phyloP scores from a whole-genome alignment of 2,888 invertebrate species.

The Cosmia trapezina region DNA sequence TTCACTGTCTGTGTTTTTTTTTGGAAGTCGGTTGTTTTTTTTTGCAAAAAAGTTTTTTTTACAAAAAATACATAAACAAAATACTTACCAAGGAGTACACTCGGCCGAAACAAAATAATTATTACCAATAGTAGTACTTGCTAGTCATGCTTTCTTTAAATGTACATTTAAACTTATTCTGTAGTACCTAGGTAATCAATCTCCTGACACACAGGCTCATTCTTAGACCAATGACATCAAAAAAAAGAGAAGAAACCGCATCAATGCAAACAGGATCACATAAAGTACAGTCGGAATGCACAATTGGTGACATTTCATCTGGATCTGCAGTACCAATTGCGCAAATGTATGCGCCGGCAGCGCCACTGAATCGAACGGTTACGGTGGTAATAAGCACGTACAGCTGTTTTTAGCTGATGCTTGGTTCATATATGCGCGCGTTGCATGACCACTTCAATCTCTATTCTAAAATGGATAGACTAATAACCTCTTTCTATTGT shows the following conservation, averaged over 20 bases:
- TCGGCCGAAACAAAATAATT: neutral
- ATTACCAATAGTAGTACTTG: neutral
- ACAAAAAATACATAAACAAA: no score
- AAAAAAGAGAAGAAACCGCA: neutral
- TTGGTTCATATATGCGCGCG: neutral
- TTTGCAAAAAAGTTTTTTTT: no score
- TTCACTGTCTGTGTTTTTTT: no score
- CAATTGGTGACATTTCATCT: conserved; percentile 53
- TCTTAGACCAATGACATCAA: neutral
- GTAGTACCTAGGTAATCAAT: conserved; percentile 2
- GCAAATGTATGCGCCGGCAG: conserved; percentile 34
- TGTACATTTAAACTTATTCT: neutral
- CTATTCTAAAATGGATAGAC: neutral
- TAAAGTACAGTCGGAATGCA: conserved; percentile 61
- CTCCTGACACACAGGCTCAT: neutral
- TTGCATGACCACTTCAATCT: neutral
- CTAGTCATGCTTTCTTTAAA: no score
- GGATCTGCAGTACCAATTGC: conserved; percentile 53
- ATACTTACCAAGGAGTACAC: neutral
- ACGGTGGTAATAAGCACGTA: conserved; percentile 2
- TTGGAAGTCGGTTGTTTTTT: no score
- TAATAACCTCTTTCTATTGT: neutral
- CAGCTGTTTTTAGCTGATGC: neutral
- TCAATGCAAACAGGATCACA: conserved; percentile 46
- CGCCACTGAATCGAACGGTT: conserved; percentile 23